A percentile compares a stretch with the other conserved stretches of the same genome.
Conservation (phyloP, 2,888 invertebrate species). For the Miltochrista miniata region DNA sequence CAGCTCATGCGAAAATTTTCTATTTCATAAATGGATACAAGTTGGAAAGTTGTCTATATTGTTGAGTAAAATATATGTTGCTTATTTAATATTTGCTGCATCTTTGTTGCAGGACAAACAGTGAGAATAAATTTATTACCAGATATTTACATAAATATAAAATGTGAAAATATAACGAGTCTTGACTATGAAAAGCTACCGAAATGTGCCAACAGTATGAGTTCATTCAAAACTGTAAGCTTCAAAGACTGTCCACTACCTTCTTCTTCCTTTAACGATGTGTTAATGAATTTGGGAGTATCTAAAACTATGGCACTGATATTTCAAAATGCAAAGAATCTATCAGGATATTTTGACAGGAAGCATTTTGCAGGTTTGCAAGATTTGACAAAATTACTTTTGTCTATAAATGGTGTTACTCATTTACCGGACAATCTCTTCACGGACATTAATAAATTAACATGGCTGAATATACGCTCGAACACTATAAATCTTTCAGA, state of each 20-base stretch:
- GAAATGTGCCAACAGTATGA: slow-evolving; percentile 68
- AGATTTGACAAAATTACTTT: slow-evolving; percentile 78
- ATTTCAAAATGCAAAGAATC: slow-evolving; percentile 80
- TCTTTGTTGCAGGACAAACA: slow-evolving; percentile 64
- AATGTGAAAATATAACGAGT: slow-evolving; percentile 69
- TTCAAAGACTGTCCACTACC: slow-evolving; percentile 83
- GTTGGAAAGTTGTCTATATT: not conserved
- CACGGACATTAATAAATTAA: slow-evolving; percentile 83
- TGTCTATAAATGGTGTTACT: slow-evolving; percentile 85
- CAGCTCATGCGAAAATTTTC: no score
- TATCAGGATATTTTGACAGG: slow-evolving; percentile 81
- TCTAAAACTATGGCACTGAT: slow-evolving; percentile 79
- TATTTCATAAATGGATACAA: no score
- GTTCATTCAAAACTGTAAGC: slow-evolving; percentile 72
- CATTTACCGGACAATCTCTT: slow-evolving; percentile 86
- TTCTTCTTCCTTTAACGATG: slow-evolving; percentile 73
- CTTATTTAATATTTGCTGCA: slow-evolving; percentile 11
- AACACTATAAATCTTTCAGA: slow-evolving; percentile 84
- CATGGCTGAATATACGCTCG: slow-evolving; percentile 85
- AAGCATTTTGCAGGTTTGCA: slow-evolving; percentile 84
- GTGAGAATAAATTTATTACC: slow-evolving; percentile 73
- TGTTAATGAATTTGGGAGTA: slow-evolving; percentile 74
- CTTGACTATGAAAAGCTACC: slow-evolving; percentile 75
- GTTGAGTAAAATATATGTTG: not conserved
- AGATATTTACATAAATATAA: slow-evolving; percentile 70